Base-by-base conservation (phyloP, 2,888 invertebrate species). In the Tinea semifulvella region DNA sequence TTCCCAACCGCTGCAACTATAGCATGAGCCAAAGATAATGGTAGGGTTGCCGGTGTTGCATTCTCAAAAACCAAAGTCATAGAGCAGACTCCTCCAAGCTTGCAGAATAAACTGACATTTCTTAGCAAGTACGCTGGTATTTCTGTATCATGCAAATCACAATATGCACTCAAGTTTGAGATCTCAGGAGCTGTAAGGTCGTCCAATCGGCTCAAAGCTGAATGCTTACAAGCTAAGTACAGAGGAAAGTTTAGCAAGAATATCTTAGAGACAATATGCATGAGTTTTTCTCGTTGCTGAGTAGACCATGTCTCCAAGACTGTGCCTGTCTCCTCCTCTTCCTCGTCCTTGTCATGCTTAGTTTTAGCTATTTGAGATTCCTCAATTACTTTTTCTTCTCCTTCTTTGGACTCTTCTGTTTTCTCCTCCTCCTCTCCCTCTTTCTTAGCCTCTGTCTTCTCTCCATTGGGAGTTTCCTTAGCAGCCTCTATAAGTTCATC, bases 61-160 rank as follows among this genome's bases (percentile, higher is more conserved):
- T 85, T 82, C 55, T 92, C 92, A 73, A 96, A 95, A 65, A 94
- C 94, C 45, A 88, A 83, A 20, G 91, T 90, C 88, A 96, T 92
- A 25, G 93, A 89, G 61, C 90, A 88, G 48, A 96, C 88, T 19
- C 96, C 96, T 48, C 94, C 94, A 52, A 90, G 86, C 67, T 95
- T 94, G 71, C 96, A 96, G 76, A 96, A 96, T 59, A 94, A 85
- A 56, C 92, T 92, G n/a, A 96, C 95, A 76, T 96, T 96, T 46
- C 94, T 86, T 48, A 96, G 83, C 51, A 96, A 83, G 67, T 92
- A 93, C 47, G 94, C 90, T 18, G 96, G 94, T 61, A 96, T 91
- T 72, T 96, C 96, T 45, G 94, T 91, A 71, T 97, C 96, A 75
- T 96, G 91, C 42, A 96, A 84, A 77, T 96, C 96, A 79, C 96